Evolutionary conservation across 2,888 invertebrate genomes (phyloP).

Genomic region (Molorchus minor): DNA sequence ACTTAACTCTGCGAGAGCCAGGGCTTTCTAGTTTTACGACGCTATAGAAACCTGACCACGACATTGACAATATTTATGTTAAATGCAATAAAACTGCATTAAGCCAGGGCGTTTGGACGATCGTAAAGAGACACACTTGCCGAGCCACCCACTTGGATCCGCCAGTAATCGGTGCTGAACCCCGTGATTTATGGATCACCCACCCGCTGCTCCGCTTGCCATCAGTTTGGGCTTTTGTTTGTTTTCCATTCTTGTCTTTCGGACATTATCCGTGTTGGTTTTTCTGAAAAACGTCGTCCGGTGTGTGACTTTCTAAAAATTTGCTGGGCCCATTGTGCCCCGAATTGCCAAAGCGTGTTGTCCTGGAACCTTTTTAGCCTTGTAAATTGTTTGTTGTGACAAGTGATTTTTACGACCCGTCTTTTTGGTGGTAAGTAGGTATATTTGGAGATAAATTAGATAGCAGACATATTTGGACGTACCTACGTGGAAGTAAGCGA

Average conservation of each 20-base stretch:
- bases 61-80: slow-evolving; percentile 53
- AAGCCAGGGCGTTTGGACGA: slow-evolving; percentile 40
- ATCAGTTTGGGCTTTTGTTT: slow-evolving; percentile 52
- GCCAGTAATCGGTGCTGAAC: slow-evolving; percentile 51
- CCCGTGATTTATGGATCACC: slow-evolving; percentile 56
- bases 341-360: slow-evolving; percentile 41
- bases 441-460: no score
- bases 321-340: slow-evolving; percentile 17
- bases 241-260: slow-evolving; percentile 52
- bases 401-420: slow-evolving; percentile 28
- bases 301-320: slow-evolving; percentile 35
- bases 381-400: slow-evolving; percentile 41
- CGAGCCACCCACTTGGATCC: slow-evolving; percentile 51
- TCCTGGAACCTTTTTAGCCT: slow-evolving; percentile 13
- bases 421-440: neutral
- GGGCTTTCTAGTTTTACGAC: slow-evolving; percentile 45
- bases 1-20: slow-evolving; percentile 27
- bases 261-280: slow-evolving; percentile 49
- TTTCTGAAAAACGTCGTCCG: slow-evolving; percentile 43
- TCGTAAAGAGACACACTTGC: slow-evolving; percentile 54
- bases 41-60: slow-evolving; percentile 43
- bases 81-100: slow-evolving; percentile 50
- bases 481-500: no score
- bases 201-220: slow-evolving; percentile 56
- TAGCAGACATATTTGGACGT: no score